phyloP scores from a whole-genome alignment of 2,797 vertebrate genomes.

The Cheirogaleus major region DNA sequence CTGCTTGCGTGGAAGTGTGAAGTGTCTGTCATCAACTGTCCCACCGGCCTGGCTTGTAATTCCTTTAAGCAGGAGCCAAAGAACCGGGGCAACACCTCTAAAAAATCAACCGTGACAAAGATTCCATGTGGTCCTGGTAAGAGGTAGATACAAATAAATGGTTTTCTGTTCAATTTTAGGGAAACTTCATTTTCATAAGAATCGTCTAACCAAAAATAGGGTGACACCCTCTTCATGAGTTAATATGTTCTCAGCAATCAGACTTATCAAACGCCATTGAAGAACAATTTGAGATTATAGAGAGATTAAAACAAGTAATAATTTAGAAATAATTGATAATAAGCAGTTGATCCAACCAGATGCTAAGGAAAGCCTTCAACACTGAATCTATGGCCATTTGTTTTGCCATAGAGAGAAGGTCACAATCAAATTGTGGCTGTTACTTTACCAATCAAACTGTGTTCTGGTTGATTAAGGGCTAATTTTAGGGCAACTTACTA shows the following conservation, averaged over 20 bases:
- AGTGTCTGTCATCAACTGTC: too few relatives aligned
- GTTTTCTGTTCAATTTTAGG: not conserved
- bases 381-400: not conserved
- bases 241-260: not conserved
- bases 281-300: not conserved
- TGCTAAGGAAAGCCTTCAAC: not conserved
- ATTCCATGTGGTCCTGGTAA: not conserved
- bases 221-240: not conserved
- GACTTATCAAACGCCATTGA: not conserved
- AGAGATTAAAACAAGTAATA: conserved; percentile 8
- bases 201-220: not conserved
- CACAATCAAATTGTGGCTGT: conserved; percentile 18
- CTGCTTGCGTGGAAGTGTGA: too few relatives aligned
- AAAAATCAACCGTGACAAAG: too few relatives aligned
- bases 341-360: not conserved
- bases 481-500: conserved; percentile 11
- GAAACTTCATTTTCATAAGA: not conserved
- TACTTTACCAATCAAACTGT: not conserved
- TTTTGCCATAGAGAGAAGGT: not conserved
- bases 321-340: not conserved
- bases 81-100: too few relatives aligned
- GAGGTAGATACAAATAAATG: not conserved
- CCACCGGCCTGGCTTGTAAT: too few relatives aligned
- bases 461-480: not conserved
- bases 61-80: too few relatives aligned